phyloP scores from a whole-genome alignment of 1,140 invertebrate genomes.

The Lanistes nyassanus region DNA sequence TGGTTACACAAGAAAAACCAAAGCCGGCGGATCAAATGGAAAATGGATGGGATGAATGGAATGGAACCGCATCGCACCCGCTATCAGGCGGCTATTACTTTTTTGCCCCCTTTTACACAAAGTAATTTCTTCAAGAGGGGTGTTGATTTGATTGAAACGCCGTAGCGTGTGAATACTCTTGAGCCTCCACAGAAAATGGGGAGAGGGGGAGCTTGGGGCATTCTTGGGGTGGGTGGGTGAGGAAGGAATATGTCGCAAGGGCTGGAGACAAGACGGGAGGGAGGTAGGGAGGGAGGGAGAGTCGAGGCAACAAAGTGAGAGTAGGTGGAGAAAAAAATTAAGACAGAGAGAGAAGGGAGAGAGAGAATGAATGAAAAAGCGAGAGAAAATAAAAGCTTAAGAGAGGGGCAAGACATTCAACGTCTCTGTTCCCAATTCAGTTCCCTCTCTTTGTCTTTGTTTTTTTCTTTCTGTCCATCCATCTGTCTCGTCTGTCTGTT shows the following conservation, averaged over 20 bases:
- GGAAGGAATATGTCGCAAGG: neutral
- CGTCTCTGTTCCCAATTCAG: too few species aligned
- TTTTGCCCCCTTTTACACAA: too few species aligned
- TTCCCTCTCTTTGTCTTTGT: neutral
- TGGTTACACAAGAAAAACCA: too few species aligned
- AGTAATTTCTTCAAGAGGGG: too few species aligned
- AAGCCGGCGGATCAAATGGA: too few species aligned
- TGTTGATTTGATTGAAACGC: too few species aligned
- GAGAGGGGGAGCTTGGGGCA: slow-evolving; percentile 1
- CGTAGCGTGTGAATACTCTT: too few species aligned
- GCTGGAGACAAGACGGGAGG: neutral
- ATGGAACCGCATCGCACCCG: too few species aligned
- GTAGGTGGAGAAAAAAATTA: neutral
- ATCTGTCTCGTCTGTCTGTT: neutral
- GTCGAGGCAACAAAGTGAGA: neutral
- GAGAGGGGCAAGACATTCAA: too few species aligned
- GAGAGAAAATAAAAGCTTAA: neutral
- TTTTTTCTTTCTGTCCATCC: neutral
- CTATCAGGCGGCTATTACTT: too few species aligned
- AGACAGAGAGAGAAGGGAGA: neutral
- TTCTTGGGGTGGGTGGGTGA: neutral
- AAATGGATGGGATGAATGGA: too few species aligned
- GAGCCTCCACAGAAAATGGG: neutral
- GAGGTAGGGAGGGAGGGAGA: neutral
- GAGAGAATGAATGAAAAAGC: neutral